phyloP scores from a whole-genome alignment of 2,113 vertebrate genomes.

The Eurypyga helias region DNA sequence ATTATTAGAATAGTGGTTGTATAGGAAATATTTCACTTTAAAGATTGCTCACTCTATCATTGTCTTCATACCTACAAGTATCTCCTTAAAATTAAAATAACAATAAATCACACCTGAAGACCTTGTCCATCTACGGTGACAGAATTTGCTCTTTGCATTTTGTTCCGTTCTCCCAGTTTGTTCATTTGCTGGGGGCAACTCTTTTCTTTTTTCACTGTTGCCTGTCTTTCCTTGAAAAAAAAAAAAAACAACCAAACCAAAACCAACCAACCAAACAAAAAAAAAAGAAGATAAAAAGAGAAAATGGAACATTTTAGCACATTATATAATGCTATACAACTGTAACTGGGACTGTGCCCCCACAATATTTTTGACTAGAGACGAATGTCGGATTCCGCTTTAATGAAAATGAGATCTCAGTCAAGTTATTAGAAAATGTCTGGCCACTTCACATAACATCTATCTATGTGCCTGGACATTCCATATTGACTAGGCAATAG shows the following conservation, averaged over 20 bases:
- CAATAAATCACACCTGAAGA: slow-evolving; percentile 84
- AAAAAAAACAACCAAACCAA: too few species aligned
- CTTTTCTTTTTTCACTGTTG: slow-evolving; percentile 89
- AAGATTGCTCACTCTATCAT: neutral
- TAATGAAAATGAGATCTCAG: slow-evolving; percentile 27
- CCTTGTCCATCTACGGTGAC: slow-evolving; percentile 93
- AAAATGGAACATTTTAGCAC: neutral
- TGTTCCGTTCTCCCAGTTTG: slow-evolving; percentile 82
- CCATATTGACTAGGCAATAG: slow-evolving; percentile 16
- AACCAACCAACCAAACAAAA: too few species aligned
- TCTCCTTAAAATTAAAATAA: slow-evolving; percentile 2
- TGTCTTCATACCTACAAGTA: neutral
- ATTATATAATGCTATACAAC: neutral
- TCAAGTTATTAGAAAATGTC: slow-evolving; percentile 37
- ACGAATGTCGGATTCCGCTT: neutral
- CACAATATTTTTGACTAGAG: neutral
- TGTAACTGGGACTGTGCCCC: neutral
- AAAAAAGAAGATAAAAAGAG: neutral
- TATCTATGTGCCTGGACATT: slow-evolving; percentile 54
- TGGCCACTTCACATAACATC: slow-evolving; percentile 41
- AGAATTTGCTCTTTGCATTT: slow-evolving; percentile 94
- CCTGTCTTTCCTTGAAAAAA: slow-evolving; percentile 85
- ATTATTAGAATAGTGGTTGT: neutral
- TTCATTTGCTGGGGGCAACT: slow-evolving; percentile 74
- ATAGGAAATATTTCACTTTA: neutral